Conservation (phyloP, 2,797 vertebrate genomes). For the Pantherophis vulpinus region DNA sequence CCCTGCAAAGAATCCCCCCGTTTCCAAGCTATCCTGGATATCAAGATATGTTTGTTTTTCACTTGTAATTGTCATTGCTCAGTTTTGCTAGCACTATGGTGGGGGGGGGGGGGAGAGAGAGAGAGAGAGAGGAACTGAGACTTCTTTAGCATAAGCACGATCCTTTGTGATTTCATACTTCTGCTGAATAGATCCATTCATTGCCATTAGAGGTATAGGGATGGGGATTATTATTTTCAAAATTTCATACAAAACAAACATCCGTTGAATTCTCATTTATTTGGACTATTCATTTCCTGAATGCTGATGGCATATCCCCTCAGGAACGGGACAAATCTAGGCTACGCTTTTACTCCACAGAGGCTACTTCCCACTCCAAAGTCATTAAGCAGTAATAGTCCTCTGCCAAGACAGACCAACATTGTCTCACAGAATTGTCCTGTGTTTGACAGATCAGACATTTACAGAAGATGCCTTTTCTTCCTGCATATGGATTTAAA, state of each 20-base stretch:
- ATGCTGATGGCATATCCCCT: conserved; percentile 41
- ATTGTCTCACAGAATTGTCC: not conserved
- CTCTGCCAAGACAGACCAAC: not conserved
- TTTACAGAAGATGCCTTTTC: not conserved
- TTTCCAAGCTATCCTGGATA: not conserved
- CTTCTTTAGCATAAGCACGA: not conserved
- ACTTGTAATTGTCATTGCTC: not conserved
- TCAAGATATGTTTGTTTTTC: not conserved
- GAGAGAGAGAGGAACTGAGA: rapidly evolving
- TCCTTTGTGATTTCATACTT: conserved; percentile 44
- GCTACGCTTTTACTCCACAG: conserved; percentile 34
- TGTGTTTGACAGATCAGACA: not conserved
- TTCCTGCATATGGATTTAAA: not conserved
- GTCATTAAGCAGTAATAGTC: not conserved
- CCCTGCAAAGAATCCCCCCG: not conserved
- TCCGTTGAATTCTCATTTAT: conserved; percentile 59
- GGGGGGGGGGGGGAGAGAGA: rapidly evolving
- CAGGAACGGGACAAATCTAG: conserved; percentile 51
- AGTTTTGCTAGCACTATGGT: not conserved
- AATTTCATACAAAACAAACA: conserved; percentile 62
- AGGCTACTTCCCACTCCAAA: conserved; percentile 4
- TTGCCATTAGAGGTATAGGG: conserved; percentile 33
- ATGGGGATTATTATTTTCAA: conserved; percentile 60
- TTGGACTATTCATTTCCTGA: conserved; percentile 59
- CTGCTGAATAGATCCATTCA: conserved; percentile 68